A percentile compares a stretch with the other conserved stretches of the same genome.
Evolutionary conservation across 2,797 vertebrate genomes (phyloP).

Genomic region (Chelidonichthys spinosus): DNA sequence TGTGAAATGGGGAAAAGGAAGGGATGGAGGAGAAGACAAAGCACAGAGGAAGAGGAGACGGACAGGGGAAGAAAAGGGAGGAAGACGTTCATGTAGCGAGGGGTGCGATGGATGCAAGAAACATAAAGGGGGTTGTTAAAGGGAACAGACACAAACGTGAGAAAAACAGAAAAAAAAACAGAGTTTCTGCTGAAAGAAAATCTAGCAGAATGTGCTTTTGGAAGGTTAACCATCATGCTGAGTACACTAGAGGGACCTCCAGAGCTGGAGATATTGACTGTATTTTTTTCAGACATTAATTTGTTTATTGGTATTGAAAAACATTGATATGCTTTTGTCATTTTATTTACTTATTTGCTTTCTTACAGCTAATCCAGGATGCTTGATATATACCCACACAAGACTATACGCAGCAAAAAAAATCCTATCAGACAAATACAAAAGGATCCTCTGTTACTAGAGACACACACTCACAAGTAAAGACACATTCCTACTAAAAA

Average conservation of each 20-base stretch:
- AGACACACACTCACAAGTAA: slow-evolving; percentile 53
- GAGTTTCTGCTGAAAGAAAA: neutral
- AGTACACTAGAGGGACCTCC: neutral
- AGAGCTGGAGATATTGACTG: neutral
- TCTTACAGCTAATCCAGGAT: neutral
- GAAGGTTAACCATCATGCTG: neutral
- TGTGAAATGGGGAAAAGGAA: neutral
- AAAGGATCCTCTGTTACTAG: slow-evolving; percentile 31
- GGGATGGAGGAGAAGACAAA: slow-evolving; percentile 5
- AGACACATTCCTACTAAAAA: slow-evolving; percentile 56
- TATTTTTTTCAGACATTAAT: neutral
- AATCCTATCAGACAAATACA: slow-evolving; percentile 11
- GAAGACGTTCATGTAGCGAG: neutral
- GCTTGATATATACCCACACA: neutral
- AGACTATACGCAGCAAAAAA: neutral
- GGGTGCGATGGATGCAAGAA: neutral
- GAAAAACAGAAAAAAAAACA: neutral
- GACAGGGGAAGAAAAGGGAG: neutral
- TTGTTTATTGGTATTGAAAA: slow-evolving; percentile 3
- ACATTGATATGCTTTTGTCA: neutral
- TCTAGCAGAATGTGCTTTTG: neutral
- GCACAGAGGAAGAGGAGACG: neutral
- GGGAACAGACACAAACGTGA: neutral
- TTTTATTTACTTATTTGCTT: neutral
- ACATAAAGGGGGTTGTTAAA: slow-evolving; percentile 3